Evolutionary conservation across 2,797 vertebrate species (phyloP).

Genomic region (Morelia viridis): DNA sequence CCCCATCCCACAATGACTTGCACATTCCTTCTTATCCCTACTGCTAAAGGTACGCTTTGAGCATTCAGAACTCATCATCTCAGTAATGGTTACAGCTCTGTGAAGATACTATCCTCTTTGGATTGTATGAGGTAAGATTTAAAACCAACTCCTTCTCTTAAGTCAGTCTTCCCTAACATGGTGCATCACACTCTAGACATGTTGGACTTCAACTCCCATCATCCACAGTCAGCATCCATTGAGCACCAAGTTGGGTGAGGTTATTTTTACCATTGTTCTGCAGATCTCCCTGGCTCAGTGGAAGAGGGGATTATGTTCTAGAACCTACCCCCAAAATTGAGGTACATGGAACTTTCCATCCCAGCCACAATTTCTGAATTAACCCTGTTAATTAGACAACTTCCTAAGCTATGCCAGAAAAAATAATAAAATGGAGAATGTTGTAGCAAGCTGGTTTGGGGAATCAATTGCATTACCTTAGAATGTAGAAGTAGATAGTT

Average conservation of each 20-base stretch:
- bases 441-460: not conserved
- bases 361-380: not conserved
- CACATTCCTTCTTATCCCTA: not conserved
- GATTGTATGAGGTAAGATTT: not conserved
- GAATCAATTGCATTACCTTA: not conserved
- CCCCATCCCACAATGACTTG: not conserved
- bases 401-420: not conserved
- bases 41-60: not conserved
- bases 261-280: not conserved
- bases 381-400: not conserved
- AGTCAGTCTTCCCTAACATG: not conserved
- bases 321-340: not conserved
- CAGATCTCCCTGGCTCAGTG: not conserved
- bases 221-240: not conserved
- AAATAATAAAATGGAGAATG: not conserved
- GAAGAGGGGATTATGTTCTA: not conserved
- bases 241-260: not conserved
- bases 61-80: not conserved
- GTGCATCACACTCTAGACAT: not conserved
- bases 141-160: not conserved
- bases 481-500: not conserved
- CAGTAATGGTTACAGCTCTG: not conserved
- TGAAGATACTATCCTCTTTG: not conserved
- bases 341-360: not conserved
- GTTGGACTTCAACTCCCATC: not conserved